Base-by-base conservation (phyloP, 2,888 invertebrate species). In the Lasioglossum malachurum region DNA sequence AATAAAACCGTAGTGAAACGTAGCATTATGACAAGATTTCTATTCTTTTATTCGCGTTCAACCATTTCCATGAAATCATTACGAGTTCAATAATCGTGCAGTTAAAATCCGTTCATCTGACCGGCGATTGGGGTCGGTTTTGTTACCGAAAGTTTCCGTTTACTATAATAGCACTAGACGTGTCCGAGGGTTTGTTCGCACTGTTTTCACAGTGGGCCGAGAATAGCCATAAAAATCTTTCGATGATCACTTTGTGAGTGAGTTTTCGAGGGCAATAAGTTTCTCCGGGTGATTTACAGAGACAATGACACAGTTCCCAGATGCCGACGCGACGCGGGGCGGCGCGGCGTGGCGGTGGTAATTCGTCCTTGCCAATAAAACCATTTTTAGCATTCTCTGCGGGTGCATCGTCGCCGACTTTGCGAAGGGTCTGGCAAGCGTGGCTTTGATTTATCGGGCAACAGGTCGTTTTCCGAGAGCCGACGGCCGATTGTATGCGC, bases 401-500 rank as follows among this genome's bases (percentile, higher is more conserved):
- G 19, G 67, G 67, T 31, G 23, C 35, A 69, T 41, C 19, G 41
- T 69, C 23, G 35, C 35, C 35, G 69, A 12, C 10, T 10, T 41
- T 12, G 38, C 35, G 23, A 12, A 60, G n/a, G 60, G 69, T 72
- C 60, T 23, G 78, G 44, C 4, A 19, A 49, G 57, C 69, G 14
- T 31, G 46, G n/a, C 46, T 35, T 49, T 83, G 83, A 83, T 84
- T 83, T 78, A 84, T 78, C 71, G 69, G 74, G 74, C 69, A 35
- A 31, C 77, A 41, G 74, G 46, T 84, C 83, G 74, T 74, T 84
- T 84, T 74, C 44, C 77, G 69, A 10, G 49, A 31, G 16, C 8
- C 67, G 41, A 83, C 69, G 74, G 44, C 23, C 74, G 83, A 83
- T 84, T 69, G 73, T 75, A 53, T 27, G 38, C 27, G 38, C 49